Conservation (phyloP, 2,888 invertebrate genomes). For the Theretra japonica region DNA sequence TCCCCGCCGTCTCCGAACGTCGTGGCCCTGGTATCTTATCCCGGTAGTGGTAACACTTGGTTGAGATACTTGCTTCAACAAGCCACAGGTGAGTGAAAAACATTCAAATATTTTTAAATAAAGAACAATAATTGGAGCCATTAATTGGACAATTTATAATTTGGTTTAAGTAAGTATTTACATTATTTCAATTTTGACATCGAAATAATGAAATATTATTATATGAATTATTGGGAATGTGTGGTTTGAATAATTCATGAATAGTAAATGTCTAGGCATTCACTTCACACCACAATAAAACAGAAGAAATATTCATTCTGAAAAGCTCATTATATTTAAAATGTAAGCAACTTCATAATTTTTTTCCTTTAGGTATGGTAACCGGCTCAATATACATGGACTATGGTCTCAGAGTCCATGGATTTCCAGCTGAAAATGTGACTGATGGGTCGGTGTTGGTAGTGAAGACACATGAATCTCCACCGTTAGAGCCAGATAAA, state of each 20-base stretch:
- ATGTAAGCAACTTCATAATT: not conserved
- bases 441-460: constrained; percentile 90
- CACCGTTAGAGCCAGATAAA: constrained; percentile 82
- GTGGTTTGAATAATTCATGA: too few relatives aligned
- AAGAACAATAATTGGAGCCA: not conserved
- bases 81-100: constrained; percentile 85
- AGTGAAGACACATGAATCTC: constrained; percentile 92
- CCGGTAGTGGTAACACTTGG: constrained; percentile 95
- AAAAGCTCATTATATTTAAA: not conserved
- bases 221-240: too few relatives aligned
- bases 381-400: constrained; percentile 94
- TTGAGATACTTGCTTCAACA: constrained; percentile 91
- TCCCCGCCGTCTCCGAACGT: constrained; percentile 77
- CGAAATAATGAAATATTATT: too few relatives aligned
- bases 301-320: too few relatives aligned
- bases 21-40: constrained; percentile 90
- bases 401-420: constrained; percentile 90
- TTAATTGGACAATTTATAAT: not conserved
- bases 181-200: too few relatives aligned
- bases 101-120: not conserved
- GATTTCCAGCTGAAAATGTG: constrained; percentile 91
- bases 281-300: too few relatives aligned
- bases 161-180: too few relatives aligned
- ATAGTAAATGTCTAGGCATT: too few relatives aligned
- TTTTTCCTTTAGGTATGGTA: constrained; percentile 82